Evolutionary conservation across 2,797 vertebrate species (phyloP), one percentile per base, ranked within the genome.

Genomic region (Hyperoplus immaculatus): DNA sequence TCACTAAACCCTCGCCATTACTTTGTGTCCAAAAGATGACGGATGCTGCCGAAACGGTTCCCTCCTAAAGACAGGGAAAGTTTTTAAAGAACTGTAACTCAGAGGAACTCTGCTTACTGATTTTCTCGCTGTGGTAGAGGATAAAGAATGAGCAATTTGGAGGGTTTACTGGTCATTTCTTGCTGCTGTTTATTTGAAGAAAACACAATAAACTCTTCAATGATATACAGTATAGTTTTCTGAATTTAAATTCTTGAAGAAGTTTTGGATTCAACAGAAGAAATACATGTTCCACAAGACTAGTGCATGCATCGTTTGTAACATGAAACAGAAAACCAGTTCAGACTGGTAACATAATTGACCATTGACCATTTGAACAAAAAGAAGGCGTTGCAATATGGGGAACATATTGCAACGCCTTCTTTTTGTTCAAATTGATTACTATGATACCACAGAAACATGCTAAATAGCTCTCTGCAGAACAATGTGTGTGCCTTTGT

Each of bases 21-120:
- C 57, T 83, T 80, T 74, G 78, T 86, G 69, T 84, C 42, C 59
- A 54, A 84, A 76, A 80, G 75, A 88, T 88, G 88, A 89, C 38
- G 7, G 78, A 89, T 87, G 77, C 51, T 70, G 53, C 70, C 55
- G 75, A 70, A 86, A 77, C n/a, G 16, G 42, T 57, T 78, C 67
- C 49, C 18, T 84, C 47, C 70, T 59, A 61, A 62, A 84, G 59
- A 81, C 10, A 46, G 46, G 36, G 56, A 79, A 80, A 59, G 29
- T 84, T 87, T 84, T 70, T 51, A 51, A 82, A 75, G 56, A 79
- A 65, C 65, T 60, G 41, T n/a, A 74, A 76, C 59, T 87, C 54
- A 29, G 29, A 77, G 50, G 21, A 75, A 49, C 46, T 29, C 29
- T 75, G 53, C 21, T 76, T 53, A 50, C n/a, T 1, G 16, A 76